Percentiles rank a stretch among this genome's conserved stretches.
These are phyloP conservation scores for Morpho helenor DNA, from an alignment of 2,888 invertebrate species.

Conservation along the genomic window DNA sequence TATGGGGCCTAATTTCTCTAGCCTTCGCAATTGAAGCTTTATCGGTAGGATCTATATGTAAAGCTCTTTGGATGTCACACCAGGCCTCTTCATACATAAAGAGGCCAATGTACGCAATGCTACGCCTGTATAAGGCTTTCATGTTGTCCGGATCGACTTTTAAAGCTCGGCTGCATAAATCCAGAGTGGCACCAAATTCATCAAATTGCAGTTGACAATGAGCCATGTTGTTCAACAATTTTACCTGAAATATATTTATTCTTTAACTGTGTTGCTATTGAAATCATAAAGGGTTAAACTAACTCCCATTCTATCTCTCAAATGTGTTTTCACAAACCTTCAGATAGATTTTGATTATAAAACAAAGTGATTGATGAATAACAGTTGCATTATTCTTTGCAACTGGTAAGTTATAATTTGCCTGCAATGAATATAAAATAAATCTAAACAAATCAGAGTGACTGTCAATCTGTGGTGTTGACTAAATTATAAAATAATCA, in stretches of 20 bases:
- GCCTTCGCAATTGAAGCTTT: conserved; percentile 81
- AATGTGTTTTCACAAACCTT: too few species aligned
- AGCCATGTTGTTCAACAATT: conserved; percentile 89
- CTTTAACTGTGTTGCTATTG: not conserved
- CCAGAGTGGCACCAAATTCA: conserved; percentile 82
- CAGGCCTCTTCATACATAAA: conserved; percentile 83
- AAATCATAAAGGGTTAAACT: too few species aligned
- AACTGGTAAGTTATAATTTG: too few species aligned
- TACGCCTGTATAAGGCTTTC: conserved; percentile 93
- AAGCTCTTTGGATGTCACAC: conserved; percentile 73
- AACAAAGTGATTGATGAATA: too few species aligned
- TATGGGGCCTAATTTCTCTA: conserved; percentile 71
- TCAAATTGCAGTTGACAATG: conserved; percentile 86
- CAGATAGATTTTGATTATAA: too few species aligned
- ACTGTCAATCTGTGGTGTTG: too few species aligned
- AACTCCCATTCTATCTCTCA: too few species aligned
- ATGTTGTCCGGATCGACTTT: conserved; percentile 86
- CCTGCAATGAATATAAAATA: too few species aligned
- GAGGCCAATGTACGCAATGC: conserved; percentile 83
- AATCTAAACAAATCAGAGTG: too few species aligned
- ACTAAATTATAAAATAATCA: too few species aligned
- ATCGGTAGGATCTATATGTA: conserved; percentile 82
- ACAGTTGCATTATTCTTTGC: too few species aligned
- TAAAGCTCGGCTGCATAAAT: conserved; percentile 87
- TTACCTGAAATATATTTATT: conserved; percentile 58